Base-by-base conservation (phyloP, 2,113 vertebrate genomes). In the Bos indicus region DNA sequence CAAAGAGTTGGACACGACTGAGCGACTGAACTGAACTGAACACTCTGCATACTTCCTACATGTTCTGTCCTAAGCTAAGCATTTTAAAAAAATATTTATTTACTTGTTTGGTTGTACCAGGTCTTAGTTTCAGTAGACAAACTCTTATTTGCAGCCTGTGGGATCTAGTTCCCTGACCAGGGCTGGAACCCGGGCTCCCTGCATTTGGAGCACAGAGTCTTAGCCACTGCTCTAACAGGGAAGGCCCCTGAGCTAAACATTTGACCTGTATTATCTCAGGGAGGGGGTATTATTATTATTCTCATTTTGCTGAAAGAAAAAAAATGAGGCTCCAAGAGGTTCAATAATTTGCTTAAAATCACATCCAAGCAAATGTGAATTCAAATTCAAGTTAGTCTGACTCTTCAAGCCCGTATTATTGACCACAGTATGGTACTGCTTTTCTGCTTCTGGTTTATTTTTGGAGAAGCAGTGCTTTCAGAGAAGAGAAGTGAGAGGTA, bases 401-500 rank as follows among this genome's bases (percentile, higher is more conserved):
- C 33, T 56, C 48, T 8, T 57, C 28, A 52, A 52, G 19, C 23
- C 19, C 28, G 1, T 74, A 15, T 48, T 48, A 51, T 8, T 46
- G 43, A 46, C 40, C 60, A 25, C 60, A 62, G 2, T 17, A 30
- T 23, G 10, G 25, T 4, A 33, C n/a, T 51, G 51, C 26, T 25
- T 94, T 92, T 97, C 52, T 60, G 33, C 26, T 56, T 28, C 57
- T 51, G 77, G 64, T 78, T 94, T 94, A 88, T 30, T 91, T 97
- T 91, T 94, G 80, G 57, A 88, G 56, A 62, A 43, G 17, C 28
- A 15, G 15, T 40, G 67, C 60, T 90, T 88, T 89, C 40, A 52
- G 57, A 88, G 67, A 94, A 77, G 71, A 95, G 71, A 95, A 48
- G 30, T 13, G 52, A 92, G 91, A 86, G 62, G 8, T 33, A n/a